Percentiles rank a stretch among this genome's conserved stretches.
Conservation (phyloP, 2,888 invertebrate genomes). For the Euzetes globulus region DNA sequence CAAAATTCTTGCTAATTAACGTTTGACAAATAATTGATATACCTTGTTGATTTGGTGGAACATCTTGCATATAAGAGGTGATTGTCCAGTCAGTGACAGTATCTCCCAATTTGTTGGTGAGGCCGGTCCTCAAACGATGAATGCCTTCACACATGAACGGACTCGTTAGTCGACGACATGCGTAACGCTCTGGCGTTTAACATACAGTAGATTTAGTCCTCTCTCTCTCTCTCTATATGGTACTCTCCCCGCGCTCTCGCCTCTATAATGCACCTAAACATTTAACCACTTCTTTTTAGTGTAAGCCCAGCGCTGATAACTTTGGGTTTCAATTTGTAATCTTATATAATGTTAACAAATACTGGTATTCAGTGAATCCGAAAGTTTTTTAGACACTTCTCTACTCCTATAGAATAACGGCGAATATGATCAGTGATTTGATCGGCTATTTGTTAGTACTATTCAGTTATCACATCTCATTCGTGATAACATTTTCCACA, state of each 20-base stretch:
- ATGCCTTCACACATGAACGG: conserved; percentile 10
- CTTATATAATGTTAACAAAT: neutral
- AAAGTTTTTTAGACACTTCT: no score
- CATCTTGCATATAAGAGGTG: no score
- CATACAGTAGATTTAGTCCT: no score
- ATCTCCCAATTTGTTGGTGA: neutral
- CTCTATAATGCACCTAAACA: neutral
- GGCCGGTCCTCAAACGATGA: neutral
- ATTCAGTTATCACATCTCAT: neutral
- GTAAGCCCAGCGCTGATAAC: no score
- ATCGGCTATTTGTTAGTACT: neutral
- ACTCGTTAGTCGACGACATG: conserved; percentile 5
- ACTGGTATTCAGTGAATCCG: neutral
- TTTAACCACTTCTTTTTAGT: neutral
- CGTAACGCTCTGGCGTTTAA: neutral
- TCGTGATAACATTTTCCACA: neutral
- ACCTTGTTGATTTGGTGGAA: no score
- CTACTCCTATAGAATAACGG: no score
- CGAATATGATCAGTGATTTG: neutral
- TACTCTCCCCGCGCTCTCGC: no score
- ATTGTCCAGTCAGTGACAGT: no score
- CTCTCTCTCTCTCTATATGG: no score
- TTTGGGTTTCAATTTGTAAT: no score
- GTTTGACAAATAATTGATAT: no score
- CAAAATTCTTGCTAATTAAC: no score